Evolutionary conservation across 1,140 invertebrate genomes (phyloP).

Genomic region (Orchesella cincta): DNA sequence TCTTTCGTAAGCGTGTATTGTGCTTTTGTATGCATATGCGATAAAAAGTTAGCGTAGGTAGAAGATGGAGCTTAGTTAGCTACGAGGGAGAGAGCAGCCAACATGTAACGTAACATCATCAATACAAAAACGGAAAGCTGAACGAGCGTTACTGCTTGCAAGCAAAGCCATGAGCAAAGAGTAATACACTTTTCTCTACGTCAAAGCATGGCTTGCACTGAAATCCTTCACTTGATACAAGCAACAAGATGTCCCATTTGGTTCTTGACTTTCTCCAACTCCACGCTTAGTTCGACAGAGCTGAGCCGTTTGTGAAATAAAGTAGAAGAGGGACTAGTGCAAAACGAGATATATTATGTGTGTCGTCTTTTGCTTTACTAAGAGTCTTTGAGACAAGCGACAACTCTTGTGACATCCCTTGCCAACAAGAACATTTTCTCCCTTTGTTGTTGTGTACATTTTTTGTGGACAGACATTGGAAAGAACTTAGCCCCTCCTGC

Average conservation of each 20-base stretch:
- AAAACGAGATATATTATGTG: no score
- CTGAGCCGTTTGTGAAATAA: neutral
- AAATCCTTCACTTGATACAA: neutral
- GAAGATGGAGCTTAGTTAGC: conserved; percentile 15
- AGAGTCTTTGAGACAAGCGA: neutral
- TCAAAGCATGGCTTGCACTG: neutral
- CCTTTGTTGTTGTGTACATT: neutral
- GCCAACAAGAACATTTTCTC: neutral
- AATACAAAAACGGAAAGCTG: neutral
- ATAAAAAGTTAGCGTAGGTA: conserved; percentile 20
- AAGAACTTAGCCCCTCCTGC: neutral
- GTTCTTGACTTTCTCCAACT: neutral
- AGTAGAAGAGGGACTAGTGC: neutral
- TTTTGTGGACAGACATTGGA: neutral
- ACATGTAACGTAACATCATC: neutral
- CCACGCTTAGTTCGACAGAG: neutral
- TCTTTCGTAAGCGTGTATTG: no score
- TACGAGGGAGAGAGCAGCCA: conserved; percentile 17
- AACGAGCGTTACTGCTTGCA: no score
- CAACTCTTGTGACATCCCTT: neutral
- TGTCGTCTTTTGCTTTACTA: neutral
- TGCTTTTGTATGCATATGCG: no score
- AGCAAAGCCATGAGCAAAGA: neutral
- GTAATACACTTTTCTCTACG: neutral
- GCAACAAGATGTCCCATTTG: neutral